Evolutionary conservation across 2,113 vertebrate species (phyloP).

Genomic region (Ochotona curzoniae): DNA sequence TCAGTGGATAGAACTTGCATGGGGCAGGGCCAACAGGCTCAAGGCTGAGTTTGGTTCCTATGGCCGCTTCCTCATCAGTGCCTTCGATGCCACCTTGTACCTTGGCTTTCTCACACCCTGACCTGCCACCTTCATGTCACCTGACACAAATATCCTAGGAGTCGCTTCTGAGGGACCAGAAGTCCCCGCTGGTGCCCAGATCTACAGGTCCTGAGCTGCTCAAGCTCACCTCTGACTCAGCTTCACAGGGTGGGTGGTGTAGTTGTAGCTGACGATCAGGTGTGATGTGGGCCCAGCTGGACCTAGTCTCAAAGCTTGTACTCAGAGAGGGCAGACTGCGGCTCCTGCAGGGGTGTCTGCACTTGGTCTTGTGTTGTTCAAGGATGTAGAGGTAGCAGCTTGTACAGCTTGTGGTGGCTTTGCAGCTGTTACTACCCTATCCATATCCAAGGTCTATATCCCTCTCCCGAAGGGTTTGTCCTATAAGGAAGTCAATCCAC

Average conservation of each 20-base stretch:
- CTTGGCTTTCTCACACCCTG: background rate
- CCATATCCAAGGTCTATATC: background rate
- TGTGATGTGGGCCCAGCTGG: background rate
- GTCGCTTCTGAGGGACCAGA: too few relatives aligned
- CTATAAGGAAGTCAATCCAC: background rate
- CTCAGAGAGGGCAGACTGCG: background rate
- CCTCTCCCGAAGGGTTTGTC: background rate
- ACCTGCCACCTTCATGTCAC: accelerated
- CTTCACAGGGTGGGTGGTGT: accelerated
- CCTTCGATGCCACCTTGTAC: accelerated
- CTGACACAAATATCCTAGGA: accelerated
- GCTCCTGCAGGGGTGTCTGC: background rate
- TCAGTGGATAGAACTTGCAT: background rate
- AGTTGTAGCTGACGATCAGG: background rate
- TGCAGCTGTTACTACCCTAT: too few relatives aligned
- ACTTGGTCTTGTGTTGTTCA: background rate
- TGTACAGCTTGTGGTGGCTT: background rate
- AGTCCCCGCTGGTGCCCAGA: background rate
- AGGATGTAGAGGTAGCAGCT: background rate
- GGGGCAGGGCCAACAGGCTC: background rate
- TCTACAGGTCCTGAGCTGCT: background rate
- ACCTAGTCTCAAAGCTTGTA: background rate
- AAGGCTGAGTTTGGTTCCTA: background rate
- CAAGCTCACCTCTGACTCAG: too few relatives aligned
- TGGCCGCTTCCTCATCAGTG: background rate